Conservation (phyloP, 2,113 vertebrate species). For the Chelonoidis abingdonii region DNA sequence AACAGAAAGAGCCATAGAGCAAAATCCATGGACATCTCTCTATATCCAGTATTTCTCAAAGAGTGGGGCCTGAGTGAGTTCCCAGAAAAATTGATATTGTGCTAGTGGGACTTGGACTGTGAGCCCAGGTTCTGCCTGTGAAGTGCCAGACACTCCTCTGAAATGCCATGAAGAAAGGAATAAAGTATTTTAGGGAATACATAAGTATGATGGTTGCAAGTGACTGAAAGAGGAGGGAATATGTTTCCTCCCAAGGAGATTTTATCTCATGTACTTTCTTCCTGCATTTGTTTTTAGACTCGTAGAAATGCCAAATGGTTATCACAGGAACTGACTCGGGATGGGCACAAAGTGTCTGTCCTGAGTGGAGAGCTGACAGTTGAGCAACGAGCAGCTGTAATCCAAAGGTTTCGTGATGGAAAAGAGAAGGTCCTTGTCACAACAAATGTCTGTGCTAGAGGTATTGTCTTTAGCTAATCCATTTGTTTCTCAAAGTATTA, state of each 20-base stretch:
- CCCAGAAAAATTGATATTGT: no score
- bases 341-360: constrained; percentile 78
- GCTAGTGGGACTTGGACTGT: no score
- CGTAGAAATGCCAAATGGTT: constrained; percentile 77
- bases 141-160: not conserved
- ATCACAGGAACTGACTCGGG: constrained; percentile 51
- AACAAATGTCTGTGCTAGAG: constrained; percentile 85
- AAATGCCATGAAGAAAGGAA: not conserved
- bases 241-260: not conserved
- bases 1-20: no score
- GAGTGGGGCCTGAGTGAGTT: no score
- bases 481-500: not conserved
- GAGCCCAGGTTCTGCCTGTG: not conserved
- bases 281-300: not conserved
- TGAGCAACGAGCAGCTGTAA: constrained; percentile 72
- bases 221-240: not conserved
- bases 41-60: no score
- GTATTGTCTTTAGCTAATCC: not conserved
- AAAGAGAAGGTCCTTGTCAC: constrained; percentile 84
- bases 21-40: no score
- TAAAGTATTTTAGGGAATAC: no score
- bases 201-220: not conserved
- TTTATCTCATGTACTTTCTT: not conserved
- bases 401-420: constrained; percentile 81
- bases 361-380: constrained; percentile 78